Evolutionary conservation across 2,113 vertebrate species (phyloP).

Genomic region (Hippocampus abdominalis): DNA sequence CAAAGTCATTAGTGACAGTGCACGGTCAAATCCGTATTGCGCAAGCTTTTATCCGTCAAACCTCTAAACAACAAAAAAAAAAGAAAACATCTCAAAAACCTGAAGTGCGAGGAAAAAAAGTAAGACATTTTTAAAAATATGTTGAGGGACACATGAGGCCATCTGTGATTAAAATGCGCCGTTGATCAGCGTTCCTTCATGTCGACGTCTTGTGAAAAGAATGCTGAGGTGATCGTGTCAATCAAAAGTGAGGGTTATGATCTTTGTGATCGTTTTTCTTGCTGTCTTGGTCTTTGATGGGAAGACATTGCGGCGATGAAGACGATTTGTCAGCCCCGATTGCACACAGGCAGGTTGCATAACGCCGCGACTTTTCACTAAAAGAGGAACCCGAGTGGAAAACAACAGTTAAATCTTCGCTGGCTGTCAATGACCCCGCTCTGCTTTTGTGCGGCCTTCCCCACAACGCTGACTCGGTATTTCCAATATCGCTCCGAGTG

Average conservation of each 20-base stretch:
- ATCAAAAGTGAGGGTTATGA: background rate
- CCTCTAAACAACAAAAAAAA: too few relatives aligned
- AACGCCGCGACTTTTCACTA: background rate
- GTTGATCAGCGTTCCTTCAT: background rate
- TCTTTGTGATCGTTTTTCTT: background rate
- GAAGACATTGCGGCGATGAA: background rate
- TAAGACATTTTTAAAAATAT: too few relatives aligned
- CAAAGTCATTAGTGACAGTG: too few relatives aligned
- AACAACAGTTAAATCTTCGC: background rate
- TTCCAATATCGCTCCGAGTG: background rate
- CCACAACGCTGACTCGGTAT: background rate
- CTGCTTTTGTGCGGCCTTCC: background rate
- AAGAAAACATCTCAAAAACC: too few relatives aligned
- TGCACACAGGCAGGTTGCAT: background rate
- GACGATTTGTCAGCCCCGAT: background rate
- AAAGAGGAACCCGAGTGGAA: background rate
- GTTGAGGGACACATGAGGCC: too few relatives aligned
- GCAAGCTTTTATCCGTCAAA: too few relatives aligned
- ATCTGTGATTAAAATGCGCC: too few relatives aligned
- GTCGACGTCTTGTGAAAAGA: background rate
- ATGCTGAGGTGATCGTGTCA: background rate
- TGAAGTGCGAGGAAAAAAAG: too few relatives aligned
- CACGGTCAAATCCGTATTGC: too few relatives aligned
- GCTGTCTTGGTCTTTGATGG: background rate
- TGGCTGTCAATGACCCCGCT: background rate